Conservation (phyloP, 2,113 vertebrate species). For the Urocolius indicus region DNA sequence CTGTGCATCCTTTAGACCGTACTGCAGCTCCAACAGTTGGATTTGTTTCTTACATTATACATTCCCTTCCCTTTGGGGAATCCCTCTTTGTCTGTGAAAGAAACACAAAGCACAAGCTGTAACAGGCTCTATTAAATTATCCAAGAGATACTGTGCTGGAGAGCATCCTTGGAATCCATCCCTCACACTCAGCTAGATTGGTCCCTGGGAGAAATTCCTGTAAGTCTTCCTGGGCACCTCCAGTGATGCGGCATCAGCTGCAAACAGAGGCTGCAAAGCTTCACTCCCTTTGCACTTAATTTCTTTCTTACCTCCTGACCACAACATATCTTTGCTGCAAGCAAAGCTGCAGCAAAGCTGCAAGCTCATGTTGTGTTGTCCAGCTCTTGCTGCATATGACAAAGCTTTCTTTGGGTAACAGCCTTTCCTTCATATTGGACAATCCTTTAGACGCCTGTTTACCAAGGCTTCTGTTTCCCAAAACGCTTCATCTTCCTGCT, state of each 20-base stretch:
- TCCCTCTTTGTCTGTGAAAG: background rate
- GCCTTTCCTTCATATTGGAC: constrained; percentile 25
- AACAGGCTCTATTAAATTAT: constrained; percentile 37
- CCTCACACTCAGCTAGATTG: background rate
- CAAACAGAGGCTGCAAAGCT: background rate
- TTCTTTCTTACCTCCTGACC: constrained; percentile 2
- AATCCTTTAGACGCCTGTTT: constrained; percentile 6
- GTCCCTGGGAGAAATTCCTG: constrained; percentile 20
- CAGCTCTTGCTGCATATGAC: background rate
- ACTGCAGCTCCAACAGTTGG: background rate
- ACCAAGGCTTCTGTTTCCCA: constrained; percentile 5
- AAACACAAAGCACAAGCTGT: background rate
- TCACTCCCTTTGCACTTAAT: constrained; percentile 7
- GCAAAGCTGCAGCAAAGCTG: no score
- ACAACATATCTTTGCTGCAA: background rate
- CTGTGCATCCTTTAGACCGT: background rate
- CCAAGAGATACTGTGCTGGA: constrained; percentile 20
- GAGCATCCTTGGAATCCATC: constrained; percentile 10
- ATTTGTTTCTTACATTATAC: constrained; percentile 27
- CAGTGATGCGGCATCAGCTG: background rate
- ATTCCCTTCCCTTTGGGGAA: constrained; percentile 22
- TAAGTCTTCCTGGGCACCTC: background rate
- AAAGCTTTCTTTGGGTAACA: constrained; percentile 35
- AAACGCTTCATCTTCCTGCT: constrained; percentile 27
- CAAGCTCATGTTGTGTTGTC: background rate